Percentiles rank a stretch among this genome's conserved stretches.
These are phyloP conservation scores for Porites evermanni DNA, from an alignment of 92 coral and sea anemone species.

Conservation along the genomic window DNA sequence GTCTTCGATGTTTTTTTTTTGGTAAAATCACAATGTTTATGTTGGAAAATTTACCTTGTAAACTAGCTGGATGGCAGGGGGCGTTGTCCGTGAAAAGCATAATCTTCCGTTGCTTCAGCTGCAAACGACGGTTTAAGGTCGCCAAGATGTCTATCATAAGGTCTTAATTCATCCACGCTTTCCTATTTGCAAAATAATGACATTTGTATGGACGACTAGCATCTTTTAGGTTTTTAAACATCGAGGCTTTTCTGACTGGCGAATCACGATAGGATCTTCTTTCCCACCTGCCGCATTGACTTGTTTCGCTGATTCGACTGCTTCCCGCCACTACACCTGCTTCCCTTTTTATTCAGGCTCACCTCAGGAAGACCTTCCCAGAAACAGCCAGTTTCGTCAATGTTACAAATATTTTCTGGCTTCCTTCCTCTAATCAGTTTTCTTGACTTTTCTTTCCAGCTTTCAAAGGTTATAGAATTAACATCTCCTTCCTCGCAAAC, in stretches of 20 bases:
- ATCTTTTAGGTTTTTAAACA: constrained; percentile 60
- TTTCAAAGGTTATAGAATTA: constrained; percentile 52
- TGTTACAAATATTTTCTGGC: constrained; percentile 59
- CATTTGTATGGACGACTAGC: constrained; percentile 43
- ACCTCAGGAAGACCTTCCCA: constrained; percentile 56
- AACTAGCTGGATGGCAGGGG: constrained; percentile 52
- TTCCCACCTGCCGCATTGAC: constrained; percentile 71
- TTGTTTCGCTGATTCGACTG: constrained; percentile 28
- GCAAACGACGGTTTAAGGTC: constrained; percentile 20
- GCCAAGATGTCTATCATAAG: constrained; percentile 39
- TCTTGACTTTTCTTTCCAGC: constrained; percentile 30
- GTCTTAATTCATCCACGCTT: constrained; percentile 65
- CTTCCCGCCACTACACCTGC: constrained; percentile 38
- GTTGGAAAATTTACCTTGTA: constrained; percentile 38
- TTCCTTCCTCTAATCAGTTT: constrained; percentile 45
- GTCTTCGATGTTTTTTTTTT: constrained; percentile 40
- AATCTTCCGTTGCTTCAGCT: constrained; percentile 24
- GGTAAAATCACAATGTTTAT: constrained; percentile 54
- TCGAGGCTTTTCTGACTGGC: constrained; percentile 56
- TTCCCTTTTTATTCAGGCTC: constrained; percentile 27
- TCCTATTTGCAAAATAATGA: constrained; percentile 58
- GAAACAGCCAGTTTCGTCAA: constrained; percentile 67
- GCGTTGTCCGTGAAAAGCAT: constrained; percentile 58
- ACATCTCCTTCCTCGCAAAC: constrained; percentile 61
- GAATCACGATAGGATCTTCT: constrained; percentile 67